Percentiles rank a stretch among this genome's conserved stretches.
phyloP scores from a whole-genome alignment of 1,140 invertebrate species.

The Bicyclus anynana region DNA sequence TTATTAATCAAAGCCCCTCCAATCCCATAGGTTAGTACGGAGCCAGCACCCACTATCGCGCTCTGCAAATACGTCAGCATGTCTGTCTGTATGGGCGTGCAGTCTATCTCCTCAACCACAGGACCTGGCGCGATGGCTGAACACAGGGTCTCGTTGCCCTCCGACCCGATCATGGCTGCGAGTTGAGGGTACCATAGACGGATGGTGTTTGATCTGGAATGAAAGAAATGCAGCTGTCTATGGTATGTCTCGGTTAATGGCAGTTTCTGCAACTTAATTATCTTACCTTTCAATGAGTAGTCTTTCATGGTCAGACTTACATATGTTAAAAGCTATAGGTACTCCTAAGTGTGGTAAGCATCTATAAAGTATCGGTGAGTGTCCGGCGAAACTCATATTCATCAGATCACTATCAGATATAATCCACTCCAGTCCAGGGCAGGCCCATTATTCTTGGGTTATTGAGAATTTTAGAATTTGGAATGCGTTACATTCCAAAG shows the following conservation, averaged over 20 bases:
- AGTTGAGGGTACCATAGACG: constrained; percentile 81
- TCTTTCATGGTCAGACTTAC: too few relatives aligned
- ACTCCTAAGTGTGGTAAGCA: too few relatives aligned
- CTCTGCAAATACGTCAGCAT: constrained; percentile 78
- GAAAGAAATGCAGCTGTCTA: background rate
- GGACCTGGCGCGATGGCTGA: constrained; percentile 44
- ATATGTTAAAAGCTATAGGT: too few relatives aligned
- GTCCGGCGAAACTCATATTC: too few relatives aligned
- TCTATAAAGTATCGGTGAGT: too few relatives aligned
- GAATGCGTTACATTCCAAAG: too few relatives aligned
- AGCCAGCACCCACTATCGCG: constrained; percentile 72
- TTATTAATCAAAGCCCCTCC: constrained; percentile 65
- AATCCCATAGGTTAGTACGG: constrained; percentile 72
- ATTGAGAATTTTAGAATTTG: too few relatives aligned
- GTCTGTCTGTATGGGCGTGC: constrained; percentile 54
- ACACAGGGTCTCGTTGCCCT: constrained; percentile 41
- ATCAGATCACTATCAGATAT: too few relatives aligned
- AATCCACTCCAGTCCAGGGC: too few relatives aligned
- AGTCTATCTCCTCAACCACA: constrained; percentile 17
- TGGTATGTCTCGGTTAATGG: background rate
- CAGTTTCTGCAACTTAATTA: background rate
- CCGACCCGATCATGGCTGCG: constrained; percentile 74
- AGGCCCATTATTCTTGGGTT: too few relatives aligned
- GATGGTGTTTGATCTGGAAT: constrained; percentile 70
- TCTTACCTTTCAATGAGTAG: too few relatives aligned